Evolutionary conservation across 2,888 invertebrate genomes (phyloP).

Genomic region (Beris chalybata): DNA sequence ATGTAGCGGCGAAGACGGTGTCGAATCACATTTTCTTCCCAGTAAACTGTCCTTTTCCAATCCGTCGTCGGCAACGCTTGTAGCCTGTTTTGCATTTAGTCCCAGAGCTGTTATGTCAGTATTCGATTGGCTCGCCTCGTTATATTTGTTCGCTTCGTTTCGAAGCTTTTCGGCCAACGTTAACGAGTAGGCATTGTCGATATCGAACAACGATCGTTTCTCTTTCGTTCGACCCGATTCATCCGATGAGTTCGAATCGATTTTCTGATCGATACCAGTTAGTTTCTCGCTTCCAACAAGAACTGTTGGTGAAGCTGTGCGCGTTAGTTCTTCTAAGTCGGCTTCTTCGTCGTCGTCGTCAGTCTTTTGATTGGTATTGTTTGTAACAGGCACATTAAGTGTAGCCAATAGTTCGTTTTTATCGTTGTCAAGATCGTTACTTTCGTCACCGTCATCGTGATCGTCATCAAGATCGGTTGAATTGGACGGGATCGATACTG

Average conservation of each 20-base stretch:
- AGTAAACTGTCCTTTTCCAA: slow-evolving; percentile 22
- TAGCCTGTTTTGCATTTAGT: slow-evolving; percentile 16
- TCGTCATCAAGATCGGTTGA: slow-evolving; percentile 13
- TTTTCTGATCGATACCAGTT: not conserved
- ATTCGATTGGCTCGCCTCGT: slow-evolving; percentile 39
- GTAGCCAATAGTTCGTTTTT: slow-evolving; percentile 33
- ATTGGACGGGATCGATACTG: slow-evolving; percentile 20
- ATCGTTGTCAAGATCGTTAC: slow-evolving; percentile 10
- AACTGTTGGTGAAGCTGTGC: slow-evolving; percentile 35
- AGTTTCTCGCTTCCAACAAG: not conserved
- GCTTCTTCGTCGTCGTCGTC: slow-evolving; percentile 37
- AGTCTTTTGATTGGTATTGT: slow-evolving; percentile 41
- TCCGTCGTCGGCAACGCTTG: slow-evolving; percentile 20
- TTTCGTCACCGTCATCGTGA: not conserved
- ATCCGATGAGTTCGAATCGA: slow-evolving; percentile 48
- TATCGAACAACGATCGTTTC: slow-evolving; percentile 53
- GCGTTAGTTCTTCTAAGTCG: slow-evolving; percentile 13
- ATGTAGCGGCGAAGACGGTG: slow-evolving; percentile 42
- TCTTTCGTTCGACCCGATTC: slow-evolving; percentile 41
- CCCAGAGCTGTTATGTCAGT: slow-evolving; percentile 29
- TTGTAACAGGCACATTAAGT: slow-evolving; percentile 38
- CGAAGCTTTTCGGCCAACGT: slow-evolving; percentile 49
- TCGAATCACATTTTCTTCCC: slow-evolving; percentile 37
- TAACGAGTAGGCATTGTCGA: slow-evolving; percentile 48
- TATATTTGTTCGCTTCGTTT: slow-evolving; percentile 49